Base-by-base conservation (phyloP, 2,888 invertebrate species). In the Spicauda simplicius region DNA sequence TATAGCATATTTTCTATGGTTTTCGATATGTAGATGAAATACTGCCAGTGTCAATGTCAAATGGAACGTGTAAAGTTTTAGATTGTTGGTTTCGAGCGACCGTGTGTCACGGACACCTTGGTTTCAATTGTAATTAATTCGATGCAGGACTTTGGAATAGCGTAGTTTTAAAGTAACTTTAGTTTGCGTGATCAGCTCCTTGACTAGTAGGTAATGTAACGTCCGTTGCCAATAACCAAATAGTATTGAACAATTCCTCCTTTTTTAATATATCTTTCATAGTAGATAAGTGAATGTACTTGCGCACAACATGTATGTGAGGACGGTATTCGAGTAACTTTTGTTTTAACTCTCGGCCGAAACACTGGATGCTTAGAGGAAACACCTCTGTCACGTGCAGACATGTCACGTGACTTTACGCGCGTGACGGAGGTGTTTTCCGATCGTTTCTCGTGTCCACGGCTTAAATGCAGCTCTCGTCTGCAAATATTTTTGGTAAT, bases 401-500 rank as follows among this genome's bases (percentile, higher is more conserved):
- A 16, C 11, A 11, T 20, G n/a, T n/a, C 14, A 14, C 8, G 33
- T 10, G 33, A 6, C 33, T 33, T 7, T 6, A 33, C 25, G 33
- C 8, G 1, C 8, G 33, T 33, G 16, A n/a, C 16, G 4, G 48
- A 48, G 48, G 16, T 2, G 50, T 50, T 50, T 50, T 50, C 50
- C 50, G 7, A n/a, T 30, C 30, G 58, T 18, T 30, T 48, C 25
- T 45, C 30, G 48, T 52, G 60, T 25, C 45, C 1, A 57, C 30
- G 60, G 60, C 60, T 73, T 80, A 86, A 86, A 81, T 80, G 88
- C 87, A 83, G 90, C 77, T 66, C 73, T 69, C 73, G 74, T 71
- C 88, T 88, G 90, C 88, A 84, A 84, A 89, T 90, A 89, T 91
- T 90, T 91, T 91, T 87, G 89, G 89, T 90, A 88, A 87, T 80